phyloP scores from a whole-genome alignment of 2,797 vertebrate genomes.

The Champsocephalus gunnari region DNA sequence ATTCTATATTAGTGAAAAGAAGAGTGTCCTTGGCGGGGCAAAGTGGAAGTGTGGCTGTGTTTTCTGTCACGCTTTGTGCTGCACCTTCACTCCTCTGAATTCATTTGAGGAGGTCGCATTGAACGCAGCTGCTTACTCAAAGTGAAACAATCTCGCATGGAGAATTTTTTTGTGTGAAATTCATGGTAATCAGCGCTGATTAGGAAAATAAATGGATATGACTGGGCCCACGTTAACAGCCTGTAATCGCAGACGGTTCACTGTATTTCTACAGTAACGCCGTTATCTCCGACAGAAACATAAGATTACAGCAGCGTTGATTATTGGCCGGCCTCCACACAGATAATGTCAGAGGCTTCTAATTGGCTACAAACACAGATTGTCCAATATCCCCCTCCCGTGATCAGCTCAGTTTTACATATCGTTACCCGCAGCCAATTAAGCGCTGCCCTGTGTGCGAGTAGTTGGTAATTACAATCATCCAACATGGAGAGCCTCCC shows the following conservation, averaged over 20 bases:
- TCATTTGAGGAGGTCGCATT: neutral
- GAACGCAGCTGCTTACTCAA: neutral
- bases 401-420: slow-evolving; percentile 59
- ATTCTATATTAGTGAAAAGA: neutral
- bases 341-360: slow-evolving; percentile 50
- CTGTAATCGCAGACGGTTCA: slow-evolving; percentile 12
- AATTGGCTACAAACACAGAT: slow-evolving; percentile 60
- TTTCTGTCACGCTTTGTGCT: neutral
- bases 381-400: slow-evolving; percentile 51
- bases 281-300: slow-evolving; percentile 30
- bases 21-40: slow-evolving; percentile 13
- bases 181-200: slow-evolving; percentile 13
- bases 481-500: slow-evolving; percentile 55
- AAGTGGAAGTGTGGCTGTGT: neutral
- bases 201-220: slow-evolving; percentile 32
- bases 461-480: slow-evolving; percentile 65
- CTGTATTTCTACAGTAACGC: slow-evolving; percentile 8
- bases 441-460: slow-evolving; percentile 30
- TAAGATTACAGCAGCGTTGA: slow-evolving; percentile 49
- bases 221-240: slow-evolving; percentile 19
- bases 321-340: slow-evolving; percentile 44
- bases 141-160: neutral
- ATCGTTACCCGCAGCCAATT: slow-evolving; percentile 64
- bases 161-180: slow-evolving; percentile 5
- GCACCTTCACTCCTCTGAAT: slow-evolving; percentile 4